Evolutionary conservation across 1,140 invertebrate species (phyloP).

Genomic region (Armadillidium nasatum): DNA sequence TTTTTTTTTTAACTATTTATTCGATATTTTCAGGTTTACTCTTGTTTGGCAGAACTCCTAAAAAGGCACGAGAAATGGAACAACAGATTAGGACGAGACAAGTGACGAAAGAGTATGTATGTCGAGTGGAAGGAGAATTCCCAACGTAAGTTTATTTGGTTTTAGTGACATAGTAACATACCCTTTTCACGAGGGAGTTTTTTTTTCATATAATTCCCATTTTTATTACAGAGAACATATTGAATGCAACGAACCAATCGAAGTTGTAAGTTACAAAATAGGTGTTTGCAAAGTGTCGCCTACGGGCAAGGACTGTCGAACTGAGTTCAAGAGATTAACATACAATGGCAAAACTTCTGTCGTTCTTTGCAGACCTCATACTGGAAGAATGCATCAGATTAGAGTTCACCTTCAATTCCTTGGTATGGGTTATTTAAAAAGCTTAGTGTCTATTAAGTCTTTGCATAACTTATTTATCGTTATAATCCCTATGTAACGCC

Average conservation of each 20-base stretch:
- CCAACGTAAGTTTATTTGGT: conserved; percentile 70
- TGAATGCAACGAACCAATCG: conserved; percentile 84
- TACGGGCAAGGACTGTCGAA: conserved; percentile 84
- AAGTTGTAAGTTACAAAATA: conserved; percentile 90
- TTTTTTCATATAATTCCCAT: no score
- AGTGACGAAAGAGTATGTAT: conserved; percentile 95
- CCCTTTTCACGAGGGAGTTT: no score
- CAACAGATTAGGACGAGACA: conserved; percentile 86
- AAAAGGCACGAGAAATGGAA: conserved; percentile 86
- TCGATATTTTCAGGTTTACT: conserved; percentile 56
- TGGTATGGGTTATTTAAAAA: conserved; percentile 55
- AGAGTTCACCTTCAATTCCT: conserved; percentile 97
- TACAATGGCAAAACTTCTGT: conserved; percentile 82
- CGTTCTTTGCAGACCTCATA: conserved; percentile 85
- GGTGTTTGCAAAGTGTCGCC: conserved; percentile 87
- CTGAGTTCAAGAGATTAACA: conserved; percentile 81
- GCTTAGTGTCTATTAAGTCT: background rate
- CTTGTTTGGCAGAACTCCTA: conserved; percentile 85
- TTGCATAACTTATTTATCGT: background rate
- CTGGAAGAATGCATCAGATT: conserved; percentile 97
- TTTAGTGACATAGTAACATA: no score
- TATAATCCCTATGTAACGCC: background rate
- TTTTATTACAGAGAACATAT: conserved; percentile 64
- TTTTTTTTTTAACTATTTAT: no score
- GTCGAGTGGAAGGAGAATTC: conserved; percentile 92